These are phyloP conservation scores for Synanthedon vespiformis DNA, from an alignment of 2,888 invertebrate species.

Conservation along the genomic window DNA sequence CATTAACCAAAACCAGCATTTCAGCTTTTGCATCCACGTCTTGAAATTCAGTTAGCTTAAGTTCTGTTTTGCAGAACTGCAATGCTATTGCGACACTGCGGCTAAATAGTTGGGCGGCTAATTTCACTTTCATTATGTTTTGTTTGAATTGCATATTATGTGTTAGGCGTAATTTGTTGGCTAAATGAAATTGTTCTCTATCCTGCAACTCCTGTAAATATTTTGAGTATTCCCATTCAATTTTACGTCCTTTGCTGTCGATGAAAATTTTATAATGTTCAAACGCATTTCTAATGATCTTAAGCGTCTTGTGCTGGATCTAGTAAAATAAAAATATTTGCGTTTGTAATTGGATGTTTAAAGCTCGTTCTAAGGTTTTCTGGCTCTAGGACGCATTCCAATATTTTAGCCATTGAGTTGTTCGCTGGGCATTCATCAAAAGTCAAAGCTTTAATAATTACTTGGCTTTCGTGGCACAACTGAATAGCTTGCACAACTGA, in stretches of 20 bases:
- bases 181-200: neutral
- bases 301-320: neutral
- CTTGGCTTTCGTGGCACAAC: neutral
- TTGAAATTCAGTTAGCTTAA: neutral
- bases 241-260: conserved; percentile 3
- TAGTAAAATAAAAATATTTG: neutral
- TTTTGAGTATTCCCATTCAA: conserved; percentile 3
- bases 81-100: neutral
- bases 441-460: neutral
- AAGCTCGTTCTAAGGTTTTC: neutral
- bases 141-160: neutral
- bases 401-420: neutral
- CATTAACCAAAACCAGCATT: neutral
- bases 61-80: neutral
- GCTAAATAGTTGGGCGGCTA: neutral
- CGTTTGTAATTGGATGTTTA: neutral
- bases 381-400: neutral
- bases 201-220: conserved; percentile 2
- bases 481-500: neutral
- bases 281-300: conserved; percentile 3
- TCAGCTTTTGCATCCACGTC: neutral
- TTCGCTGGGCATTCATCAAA: neutral
- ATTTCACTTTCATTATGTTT: neutral
- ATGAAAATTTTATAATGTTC: conserved; percentile 4
- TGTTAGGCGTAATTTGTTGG: neutral